Conservation (phyloP, 1,140 invertebrate species). For the Drosophila dunni region DNA sequence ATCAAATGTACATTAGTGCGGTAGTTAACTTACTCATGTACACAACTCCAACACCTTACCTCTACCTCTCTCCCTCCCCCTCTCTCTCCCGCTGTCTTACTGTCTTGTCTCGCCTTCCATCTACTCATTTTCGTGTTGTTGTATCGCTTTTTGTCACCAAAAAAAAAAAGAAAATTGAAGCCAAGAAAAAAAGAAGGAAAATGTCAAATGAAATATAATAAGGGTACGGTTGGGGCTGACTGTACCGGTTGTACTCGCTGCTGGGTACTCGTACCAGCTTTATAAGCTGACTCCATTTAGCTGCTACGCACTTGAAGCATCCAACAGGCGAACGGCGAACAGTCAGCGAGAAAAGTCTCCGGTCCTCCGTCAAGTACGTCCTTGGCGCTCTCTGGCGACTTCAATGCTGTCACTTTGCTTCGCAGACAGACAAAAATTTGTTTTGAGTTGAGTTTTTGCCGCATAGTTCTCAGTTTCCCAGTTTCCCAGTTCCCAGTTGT, state of each 20-base stretch:
- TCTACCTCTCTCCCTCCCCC: neutral
- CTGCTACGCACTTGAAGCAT: slow-evolving; percentile 52
- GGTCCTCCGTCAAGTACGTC: slow-evolving; percentile 41
- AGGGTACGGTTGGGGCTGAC: slow-evolving; percentile 33
- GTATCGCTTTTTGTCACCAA: slow-evolving; percentile 39
- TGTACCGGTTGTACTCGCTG: neutral
- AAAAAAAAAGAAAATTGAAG: slow-evolving; percentile 7
- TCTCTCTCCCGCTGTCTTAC: neutral
- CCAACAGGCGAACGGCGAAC: slow-evolving; percentile 7
- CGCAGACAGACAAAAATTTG: slow-evolving; percentile 44
- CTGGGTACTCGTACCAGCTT: slow-evolving; percentile 24
- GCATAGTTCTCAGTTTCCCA: slow-evolving; percentile 51
- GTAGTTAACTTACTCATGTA: slow-evolving; percentile 76
- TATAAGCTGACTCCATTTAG: slow-evolving; percentile 64
- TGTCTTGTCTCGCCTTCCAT: slow-evolving; percentile 1
- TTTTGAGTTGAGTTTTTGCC: slow-evolving; percentile 43
- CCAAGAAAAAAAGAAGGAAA: slow-evolving; percentile 38
- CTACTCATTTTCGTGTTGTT: slow-evolving; percentile 47
- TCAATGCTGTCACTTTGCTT: slow-evolving; percentile 53
- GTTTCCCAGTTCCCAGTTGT: slow-evolving; percentile 19
- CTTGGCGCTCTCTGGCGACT: slow-evolving; percentile 42
- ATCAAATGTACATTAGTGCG: slow-evolving; percentile 77
- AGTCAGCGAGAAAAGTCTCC: slow-evolving; percentile 24
- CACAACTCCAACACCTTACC: slow-evolving; percentile 30
- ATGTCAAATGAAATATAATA: slow-evolving; percentile 69